Base-by-base conservation (phyloP, 2,797 vertebrate species). In the Stomatorhinus walkeri region DNA sequence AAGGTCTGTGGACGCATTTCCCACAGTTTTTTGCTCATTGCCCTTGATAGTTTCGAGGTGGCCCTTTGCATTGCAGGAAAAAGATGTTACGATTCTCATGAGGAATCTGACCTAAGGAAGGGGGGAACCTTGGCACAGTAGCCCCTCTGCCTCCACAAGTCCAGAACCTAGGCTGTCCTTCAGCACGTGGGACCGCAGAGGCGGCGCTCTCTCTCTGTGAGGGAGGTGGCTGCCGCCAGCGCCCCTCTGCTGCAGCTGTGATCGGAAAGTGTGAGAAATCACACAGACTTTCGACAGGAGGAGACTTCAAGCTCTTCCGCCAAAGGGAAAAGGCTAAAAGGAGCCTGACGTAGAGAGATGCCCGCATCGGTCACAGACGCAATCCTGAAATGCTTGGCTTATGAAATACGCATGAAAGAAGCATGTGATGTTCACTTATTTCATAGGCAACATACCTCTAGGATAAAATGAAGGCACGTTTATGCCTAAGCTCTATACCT, bases 251-350 rank as follows among this genome's bases (percentile, higher is more conserved):
- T 87, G 85, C 51, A 59, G 61, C 84, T 88, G 87, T 32, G 89
- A 81, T 90, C 14, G 59, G 88, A 91, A 87, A 90, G 88, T 87
- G 89, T 32, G 85, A 79, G 85, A 87, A 56, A 61, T 89, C 88
- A 24, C 89, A 88, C 89, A 7, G 32, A 48, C 68, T 79, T 87
- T 90, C 52, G 59, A 85, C 32, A 81, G 48, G 85, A 76, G 46
- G 22, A 61, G 16, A 24, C 61, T 88, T 88, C 49, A 9, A 16
- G 83, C 59, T 72, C 24, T 59, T 51, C 43, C 9, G 10, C 56
- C 2, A 51, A 12, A 72, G 46, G 46, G 28, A 48, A 72, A 28
- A 88, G 51, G 19, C 72, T 28, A 54, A 51, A 81, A 54, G 19
- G 36, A 4, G 32, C 12, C 85, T n/a, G n/a, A 10, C 46, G 1